Evolutionary conservation across 2,113 vertebrate genomes (phyloP), one percentile per base, ranked within the genome.

Genomic region (Malurus melanocephalus): DNA sequence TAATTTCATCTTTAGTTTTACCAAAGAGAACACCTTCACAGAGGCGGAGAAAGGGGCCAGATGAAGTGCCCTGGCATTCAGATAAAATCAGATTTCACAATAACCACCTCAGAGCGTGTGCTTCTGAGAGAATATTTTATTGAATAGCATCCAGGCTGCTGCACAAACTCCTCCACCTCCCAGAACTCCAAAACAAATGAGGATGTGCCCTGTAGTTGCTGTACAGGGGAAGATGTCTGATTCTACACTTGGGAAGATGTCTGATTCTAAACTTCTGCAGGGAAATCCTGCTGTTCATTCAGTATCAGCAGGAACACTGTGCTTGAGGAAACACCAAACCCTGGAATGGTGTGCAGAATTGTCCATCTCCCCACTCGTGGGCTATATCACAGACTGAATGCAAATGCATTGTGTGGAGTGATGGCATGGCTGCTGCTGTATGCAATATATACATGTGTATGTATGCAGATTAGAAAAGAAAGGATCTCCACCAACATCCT

Each of bases 1-100:
- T 88, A 92, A 94, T 86, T 94, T 75, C 59, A 80, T 78, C 38
- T 88, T 83, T 48, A 62, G 64, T 85, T 85, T 94, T 93, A 71
- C 20, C 57, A 64, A 87, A 85, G 57, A 62, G 32, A 87, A 66
- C 66, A 33, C 24, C 35, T 73, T 55, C 43, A 42, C 32, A 16
- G 18, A 40, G 55, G 66, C 8, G 1, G 51, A 66, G 38, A 83
- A 80, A 69, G 28, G 26, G 69, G n/a, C 27, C 52, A 84, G 52
- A 67, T 28, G 62, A 87, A 82, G 46, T 40, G 22, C 46, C 76
- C 69, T 80, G 61, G 76, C 65, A 86, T 86, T 78, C 87, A 93
- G 87, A 74, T 87, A 91, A 80, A 90, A 83, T 78, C 85, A 62
- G 55, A 69, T 88, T 76, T 56, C 78, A 78, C 43, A 69, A 28